Evolutionary conservation across 2,113 vertebrate genomes (phyloP).

Genomic region (Xyliphius kryptos): DNA sequence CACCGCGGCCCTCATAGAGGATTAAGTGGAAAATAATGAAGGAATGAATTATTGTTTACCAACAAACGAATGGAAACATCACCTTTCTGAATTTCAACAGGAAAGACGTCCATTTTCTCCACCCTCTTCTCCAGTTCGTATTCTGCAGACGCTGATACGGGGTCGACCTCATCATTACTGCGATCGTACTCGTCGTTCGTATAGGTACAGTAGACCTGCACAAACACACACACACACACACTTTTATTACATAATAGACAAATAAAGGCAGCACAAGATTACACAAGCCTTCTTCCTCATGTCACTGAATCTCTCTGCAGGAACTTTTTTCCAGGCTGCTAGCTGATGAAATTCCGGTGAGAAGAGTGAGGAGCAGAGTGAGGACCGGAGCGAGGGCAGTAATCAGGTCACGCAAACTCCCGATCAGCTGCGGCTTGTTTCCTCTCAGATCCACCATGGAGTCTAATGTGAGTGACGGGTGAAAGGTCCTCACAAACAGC

Average conservation of each 20-base stretch:
- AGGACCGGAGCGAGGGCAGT: constrained; percentile 11
- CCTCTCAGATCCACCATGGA: background rate
- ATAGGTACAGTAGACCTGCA: constrained; percentile 71
- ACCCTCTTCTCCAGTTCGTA: constrained; percentile 88
- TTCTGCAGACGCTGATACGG: constrained; percentile 82
- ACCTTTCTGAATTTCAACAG: constrained; percentile 87
- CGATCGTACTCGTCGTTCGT: constrained; percentile 81
- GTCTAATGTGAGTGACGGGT: constrained; percentile 5
- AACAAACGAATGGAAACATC: background rate
- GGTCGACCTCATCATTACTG: constrained; percentile 81
- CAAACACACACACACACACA: background rate
- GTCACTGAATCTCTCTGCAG: constrained; percentile 15
- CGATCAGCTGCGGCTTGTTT: background rate
- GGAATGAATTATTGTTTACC: background rate
- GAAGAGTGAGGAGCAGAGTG: too few relatives aligned
- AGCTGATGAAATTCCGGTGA: constrained; percentile 20
- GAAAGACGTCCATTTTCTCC: constrained; percentile 83
- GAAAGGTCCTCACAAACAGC: background rate
- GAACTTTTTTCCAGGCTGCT: constrained; percentile 18
- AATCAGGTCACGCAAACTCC: constrained; percentile 27
- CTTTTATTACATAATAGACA: background rate
- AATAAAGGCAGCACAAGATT: too few relatives aligned
- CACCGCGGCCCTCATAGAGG: too few relatives aligned
- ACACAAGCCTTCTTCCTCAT: background rate
- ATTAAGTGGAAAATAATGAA: too few relatives aligned